Base-by-base conservation (phyloP, 64 coral and sea anemone genomes). In the Stichodactyla mertensii region DNA sequence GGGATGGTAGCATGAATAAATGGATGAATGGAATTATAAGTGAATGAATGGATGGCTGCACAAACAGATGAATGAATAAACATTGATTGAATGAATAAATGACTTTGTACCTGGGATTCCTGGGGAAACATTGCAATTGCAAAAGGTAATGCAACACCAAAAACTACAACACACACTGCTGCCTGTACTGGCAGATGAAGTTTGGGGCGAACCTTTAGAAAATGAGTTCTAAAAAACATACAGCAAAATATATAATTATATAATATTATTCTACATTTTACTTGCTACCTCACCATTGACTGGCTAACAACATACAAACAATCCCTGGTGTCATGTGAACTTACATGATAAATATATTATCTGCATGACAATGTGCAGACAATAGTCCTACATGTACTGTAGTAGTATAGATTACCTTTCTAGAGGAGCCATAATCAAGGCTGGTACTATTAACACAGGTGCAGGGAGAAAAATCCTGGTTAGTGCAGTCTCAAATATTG, bases 401-500 rank as follows among this genome's bases (percentile, higher is more conserved):
- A 45, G 36, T 45, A 45, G 36, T 45, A 2, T 2, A 45, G 36
- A 45, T 45, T 92, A 99, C 97, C 93, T 92, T 92, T 99, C 97
- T 82, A 99, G 82, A 11, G 89, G 64, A 16, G 91, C 86, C 97
- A 99, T 99, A 18, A 87, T 78, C 84, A 99, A 54, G 26, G 97
- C 90, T 74, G 97, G 97, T 79, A 92, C 80, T n/a, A 94, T 85
- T 16, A 99, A 88, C 4, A 95, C 86, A 11, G 97, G 93, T 54
- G 91, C 86, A 55, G 97, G 93, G 18, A 99, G 86, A 54, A 99
- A 16, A 0, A 99, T 71, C 55, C 97, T 87, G 4, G 97, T 99
- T 20, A 99, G n/a, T 16, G 93, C 89, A 14, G 97, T 99, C 86
- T 99, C 97, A 90, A 92, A 99, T 62, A 99, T 92, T 15, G 97